Base-by-base conservation (phyloP, 1,140 invertebrate genomes). In the Lepidurus packardi region DNA sequence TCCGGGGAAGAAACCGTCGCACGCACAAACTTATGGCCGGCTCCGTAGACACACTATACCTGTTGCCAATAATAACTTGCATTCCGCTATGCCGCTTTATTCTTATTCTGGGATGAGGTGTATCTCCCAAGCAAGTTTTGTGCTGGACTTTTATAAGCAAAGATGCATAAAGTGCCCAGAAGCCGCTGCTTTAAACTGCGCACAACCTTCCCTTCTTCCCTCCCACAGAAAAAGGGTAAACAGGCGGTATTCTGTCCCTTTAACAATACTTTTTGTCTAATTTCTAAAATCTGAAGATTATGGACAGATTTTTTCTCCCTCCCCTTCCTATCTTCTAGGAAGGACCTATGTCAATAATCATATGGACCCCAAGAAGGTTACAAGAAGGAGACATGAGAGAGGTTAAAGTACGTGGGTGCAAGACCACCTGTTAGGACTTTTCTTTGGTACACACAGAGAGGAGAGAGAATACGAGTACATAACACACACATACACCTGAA, bases 61-160 rank as follows among this genome's bases (percentile, higher is more conserved):
- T 65, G 53, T 65, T 65, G 53, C 53, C 53, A 65, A 65, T 65
- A 65, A 65, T 65, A 65, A 65, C 53, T 65, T 21, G 16, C 53
- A 34, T 34, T 34, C 21, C 53, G 13, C 6, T 7, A 65, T 65
- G 16, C 53, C 53, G 13, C 34, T 65, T 9, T 65, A 65, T 65
- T 65, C 53, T 65, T 65, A 65, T 65, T 34, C 34, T 34, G 34
- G 34, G 53, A 65, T n/a, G 21, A 21, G 21, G 21, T 65, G 21
- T 65, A n/a, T 65, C 53, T 9, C 16, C 53, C 53, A 6, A 65
- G 53, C 53, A 13, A 65, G 16, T 65, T 65, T 65, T 21, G 21
- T 34, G 34, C 34, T 34, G 34, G 34, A 34, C 34, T 34, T 34
- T 34, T 34, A 34, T 34, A 34, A 34, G 34, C 34, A 34, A 4